These are phyloP conservation scores for Lamellibrachia luymesi DNA, from an alignment of 1,140 invertebrate genomes.

Conservation along the genomic window DNA sequence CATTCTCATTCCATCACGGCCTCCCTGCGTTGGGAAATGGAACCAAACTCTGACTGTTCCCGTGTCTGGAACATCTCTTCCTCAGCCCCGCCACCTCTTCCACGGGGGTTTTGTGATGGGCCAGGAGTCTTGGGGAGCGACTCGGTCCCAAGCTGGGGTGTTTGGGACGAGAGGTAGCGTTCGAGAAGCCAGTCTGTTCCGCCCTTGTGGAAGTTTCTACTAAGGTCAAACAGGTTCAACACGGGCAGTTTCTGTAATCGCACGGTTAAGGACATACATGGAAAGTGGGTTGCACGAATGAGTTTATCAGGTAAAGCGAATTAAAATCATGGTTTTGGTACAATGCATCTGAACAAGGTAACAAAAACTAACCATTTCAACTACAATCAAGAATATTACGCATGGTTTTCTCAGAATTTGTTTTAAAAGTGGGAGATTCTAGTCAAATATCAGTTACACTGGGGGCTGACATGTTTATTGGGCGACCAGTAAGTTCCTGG, in stretches of 20 bases:
- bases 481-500: no score
- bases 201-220: conserved; percentile 39
- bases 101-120: not conserved
- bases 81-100: not conserved
- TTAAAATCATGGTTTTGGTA: not conserved
- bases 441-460: no score
- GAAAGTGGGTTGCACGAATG: not conserved
- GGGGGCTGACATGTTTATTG: no score
- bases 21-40: not conserved
- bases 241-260: conserved; percentile 45
- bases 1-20: not conserved
- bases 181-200: conserved; percentile 42
- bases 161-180: conserved; percentile 25
- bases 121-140: not conserved
- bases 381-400: no score
- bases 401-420: no score
- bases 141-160: not conserved
- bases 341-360: no score
- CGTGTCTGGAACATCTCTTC: not conserved
- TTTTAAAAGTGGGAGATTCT: no score
- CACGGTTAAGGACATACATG: not conserved
- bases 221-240: conserved; percentile 48
- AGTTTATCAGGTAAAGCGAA: not conserved
- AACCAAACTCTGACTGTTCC: not conserved
- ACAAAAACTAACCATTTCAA: no score